A percentile compares a stretch with the other conserved stretches of the same genome.
These are phyloP conservation scores for Lamellibrachia satsuma DNA, from an alignment of 2,888 invertebrate species.

Conservation along the genomic window DNA sequence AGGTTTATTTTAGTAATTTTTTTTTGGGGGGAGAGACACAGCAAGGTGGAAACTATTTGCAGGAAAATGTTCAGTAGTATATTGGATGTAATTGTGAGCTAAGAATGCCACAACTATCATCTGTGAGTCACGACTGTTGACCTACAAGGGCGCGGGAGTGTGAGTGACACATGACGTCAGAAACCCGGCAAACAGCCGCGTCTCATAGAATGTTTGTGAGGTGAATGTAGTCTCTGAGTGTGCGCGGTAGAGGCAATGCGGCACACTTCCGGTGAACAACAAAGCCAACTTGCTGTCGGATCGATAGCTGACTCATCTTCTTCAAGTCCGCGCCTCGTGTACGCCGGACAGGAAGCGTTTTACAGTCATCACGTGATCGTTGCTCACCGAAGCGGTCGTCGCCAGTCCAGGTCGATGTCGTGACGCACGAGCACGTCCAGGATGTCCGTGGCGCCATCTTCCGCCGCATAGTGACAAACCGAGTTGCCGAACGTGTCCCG, in stretches of 20 bases:
- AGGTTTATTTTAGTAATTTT: too few relatives aligned
- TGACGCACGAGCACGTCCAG: constrained; percentile 60
- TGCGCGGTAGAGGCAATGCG: constrained; percentile 56
- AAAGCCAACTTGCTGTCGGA: constrained; percentile 60
- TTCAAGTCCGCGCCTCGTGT: constrained; percentile 60
- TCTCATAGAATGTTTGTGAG: constrained; percentile 53
- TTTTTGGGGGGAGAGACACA: too few relatives aligned
- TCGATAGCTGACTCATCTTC: constrained; percentile 60
- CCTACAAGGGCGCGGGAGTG: background rate
- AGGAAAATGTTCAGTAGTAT: too few relatives aligned
- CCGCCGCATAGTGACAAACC: constrained; percentile 64
- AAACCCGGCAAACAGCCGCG: background rate
- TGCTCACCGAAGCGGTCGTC: constrained; percentile 36
- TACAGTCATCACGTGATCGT: constrained; percentile 53
- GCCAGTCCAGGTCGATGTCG: constrained; percentile 57
- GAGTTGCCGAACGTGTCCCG: constrained; percentile 65
- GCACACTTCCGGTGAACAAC: constrained; percentile 57
- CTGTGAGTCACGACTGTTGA: background rate
- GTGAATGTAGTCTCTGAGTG: constrained; percentile 61
- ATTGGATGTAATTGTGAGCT: too few relatives aligned
- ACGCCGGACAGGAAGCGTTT: constrained; percentile 56
- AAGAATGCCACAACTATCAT: too few relatives aligned
- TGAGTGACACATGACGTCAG: background rate
- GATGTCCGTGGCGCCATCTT: constrained; percentile 63
- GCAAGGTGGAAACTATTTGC: too few relatives aligned